Evolutionary conservation across 1,140 invertebrate genomes (phyloP), one percentile per base, ranked within the genome.

Genomic region (Drosophila nasuta): DNA sequence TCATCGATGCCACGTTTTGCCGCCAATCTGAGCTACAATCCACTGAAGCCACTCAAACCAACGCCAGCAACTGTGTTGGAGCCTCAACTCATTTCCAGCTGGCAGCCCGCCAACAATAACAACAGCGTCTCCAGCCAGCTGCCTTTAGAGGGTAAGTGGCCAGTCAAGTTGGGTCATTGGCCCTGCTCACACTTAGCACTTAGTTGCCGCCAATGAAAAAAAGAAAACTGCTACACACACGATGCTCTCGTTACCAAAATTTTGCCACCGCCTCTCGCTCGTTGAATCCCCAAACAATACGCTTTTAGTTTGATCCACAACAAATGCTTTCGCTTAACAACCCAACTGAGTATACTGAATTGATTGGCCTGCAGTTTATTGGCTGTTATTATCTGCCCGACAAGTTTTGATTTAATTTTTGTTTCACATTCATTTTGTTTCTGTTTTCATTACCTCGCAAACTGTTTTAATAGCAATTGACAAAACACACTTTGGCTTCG

Each of bases 1-100:
- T 93, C 94, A 28, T 95, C 94, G 43, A 95, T 96, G 93, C 96
- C 96, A 45, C 95, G 95, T 91, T 97, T 96, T 93, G 96, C 96
- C 11, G 95, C 96, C 8, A 97, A 96, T 92, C 93, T 97, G 51
- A 95, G 95, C 71, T 94, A 94, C 58, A 95, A 94, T 67, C 96
- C 96, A 1, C 93, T 97, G 6, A 96, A 97, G 86, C 96, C 96
- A 0, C 93, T 96, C 43, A 96, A 96, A 93, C 95, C 94, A 0
- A 3, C 48, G 13, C 17, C 45, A 15, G 38, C 63, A 11, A 6
- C 64, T 8, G 11, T 35, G 3, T 33, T 70, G 58, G 71, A 79
- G 5, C 43, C 64, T 4, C 71, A 68, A 35, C 25, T 30, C 10
- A 59, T 20, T 2, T 33, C 66, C 28, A 78, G 46, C 74, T 64